Evolutionary conservation across 2,113 vertebrate genomes (phyloP).

Genomic region (Amphiprion percula): DNA sequence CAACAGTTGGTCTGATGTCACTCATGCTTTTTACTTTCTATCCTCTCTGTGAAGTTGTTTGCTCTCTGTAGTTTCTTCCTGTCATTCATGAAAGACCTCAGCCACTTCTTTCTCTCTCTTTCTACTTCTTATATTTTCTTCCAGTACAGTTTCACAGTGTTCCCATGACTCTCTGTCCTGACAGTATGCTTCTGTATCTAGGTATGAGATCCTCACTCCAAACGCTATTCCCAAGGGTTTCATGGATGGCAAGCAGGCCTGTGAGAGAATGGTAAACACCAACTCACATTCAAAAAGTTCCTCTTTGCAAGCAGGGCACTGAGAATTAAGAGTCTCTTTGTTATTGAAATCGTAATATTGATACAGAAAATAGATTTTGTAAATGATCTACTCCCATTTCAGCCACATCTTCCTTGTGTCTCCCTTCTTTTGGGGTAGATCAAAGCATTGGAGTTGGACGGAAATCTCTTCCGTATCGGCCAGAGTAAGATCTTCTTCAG

Average conservation of each 20-base stretch:
- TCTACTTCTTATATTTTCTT: neutral
- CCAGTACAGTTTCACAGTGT: neutral
- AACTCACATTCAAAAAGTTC: neutral
- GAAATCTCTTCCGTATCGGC: constrained; percentile 96
- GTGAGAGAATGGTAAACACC: constrained; percentile 93
- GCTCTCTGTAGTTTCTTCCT: neutral
- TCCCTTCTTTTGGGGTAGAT: constrained; percentile 84
- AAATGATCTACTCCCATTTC: neutral
- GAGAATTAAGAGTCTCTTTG: neutral
- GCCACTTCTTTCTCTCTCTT: no score
- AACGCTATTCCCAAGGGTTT: constrained; percentile 98
- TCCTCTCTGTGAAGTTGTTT: neutral
- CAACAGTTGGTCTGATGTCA: no score
- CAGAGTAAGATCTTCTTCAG: constrained; percentile 99
- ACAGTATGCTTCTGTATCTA: constrained; percentile 61
- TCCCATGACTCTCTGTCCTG: neutral
- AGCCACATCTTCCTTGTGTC: neutral
- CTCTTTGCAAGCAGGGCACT: neutral
- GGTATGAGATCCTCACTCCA: constrained; percentile 98
- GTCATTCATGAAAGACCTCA: no score
- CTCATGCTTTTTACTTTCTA: no score
- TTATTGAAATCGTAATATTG: neutral
- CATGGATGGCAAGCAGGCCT: constrained; percentile 99
- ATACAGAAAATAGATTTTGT: neutral
- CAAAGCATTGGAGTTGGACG: constrained; percentile 94